Evolutionary conservation across 1,140 invertebrate genomes (phyloP), one percentile per base, ranked within the genome.

Genomic region (Habropoda laboriosa): DNA sequence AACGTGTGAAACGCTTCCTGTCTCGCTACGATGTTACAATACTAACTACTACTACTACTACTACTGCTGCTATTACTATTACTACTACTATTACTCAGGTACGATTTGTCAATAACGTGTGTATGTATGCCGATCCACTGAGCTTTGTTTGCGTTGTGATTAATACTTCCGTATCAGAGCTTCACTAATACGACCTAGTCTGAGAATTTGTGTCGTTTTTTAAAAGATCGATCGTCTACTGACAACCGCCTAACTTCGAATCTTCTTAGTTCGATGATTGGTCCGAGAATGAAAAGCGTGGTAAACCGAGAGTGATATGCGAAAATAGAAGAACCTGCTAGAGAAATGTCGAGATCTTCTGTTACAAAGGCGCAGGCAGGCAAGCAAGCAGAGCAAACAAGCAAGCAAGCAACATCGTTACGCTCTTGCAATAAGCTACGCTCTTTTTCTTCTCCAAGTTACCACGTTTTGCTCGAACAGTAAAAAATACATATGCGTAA

Each of bases 91-190:
- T 49, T n/a, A 21, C 21, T 18, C 21, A 8, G 35, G 32, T n/a
- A 35, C 45, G 32, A 30, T 30, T 40, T 70, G 32, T 58, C 53
- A 58, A 57, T 49, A 68, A 58, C 53, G 64, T 58, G n/a, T 47
- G 32, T 68, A 5, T 49, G 42, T 38, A 24, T 32, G 42, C 32
- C 21, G 51, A 47, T 45, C 13, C 32, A 53, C 5, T 45, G 32
- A n/a, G 75, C 75, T 78, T 30, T 49, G n/a, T 68, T 57, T 71
- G 42, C 74, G 51, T 40, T 78, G 75, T 78, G 57, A 78, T 78
- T 78, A 78, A 78, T 71, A 78, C 30, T 42, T 71, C 35, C 55
- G 66, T 71, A 55, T 49, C 71, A 60, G 53, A 47, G 55, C 75
- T 78, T 78, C 21, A 78, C 75, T 78, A 77, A 77, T 38, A 70